These are phyloP conservation scores for Nomada flava DNA, from an alignment of 2,888 invertebrate species.

Conservation along the genomic window DNA sequence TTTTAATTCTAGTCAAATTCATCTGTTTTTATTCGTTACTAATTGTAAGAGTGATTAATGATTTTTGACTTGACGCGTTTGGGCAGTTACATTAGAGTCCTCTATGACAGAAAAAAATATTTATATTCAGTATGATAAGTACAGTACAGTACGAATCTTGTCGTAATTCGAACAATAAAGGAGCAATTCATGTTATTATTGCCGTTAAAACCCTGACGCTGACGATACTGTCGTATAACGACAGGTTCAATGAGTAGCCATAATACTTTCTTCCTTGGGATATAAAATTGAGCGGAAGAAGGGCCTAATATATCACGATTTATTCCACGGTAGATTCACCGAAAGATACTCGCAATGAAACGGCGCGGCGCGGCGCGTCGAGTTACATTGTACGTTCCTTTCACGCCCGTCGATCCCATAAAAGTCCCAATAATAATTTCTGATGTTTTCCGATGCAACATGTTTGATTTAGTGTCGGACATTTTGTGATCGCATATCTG, in stretches of 20 bases:
- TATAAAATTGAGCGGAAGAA: conserved; percentile 22
- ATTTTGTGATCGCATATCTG: conserved; percentile 85
- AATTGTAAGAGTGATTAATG: conserved; percentile 13
- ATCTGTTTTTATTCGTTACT: conserved; percentile 29
- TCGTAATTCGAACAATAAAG: neutral
- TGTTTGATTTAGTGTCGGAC: conserved; percentile 84
- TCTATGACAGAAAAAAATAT: neutral
- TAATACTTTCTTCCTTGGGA: conserved; percentile 2
- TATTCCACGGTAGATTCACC: conserved; percentile 40
- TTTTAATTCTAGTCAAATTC: conserved; percentile 12
- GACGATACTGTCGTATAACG: neutral
- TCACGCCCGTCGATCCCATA: conserved; percentile 80
- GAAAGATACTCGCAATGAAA: conserved; percentile 49
- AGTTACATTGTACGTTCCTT: conserved; percentile 68
- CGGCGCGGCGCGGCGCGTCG: conserved; percentile 34
- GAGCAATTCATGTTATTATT: conserved; percentile 11
- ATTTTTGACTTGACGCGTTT: conserved; percentile 17
- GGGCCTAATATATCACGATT: conserved; percentile 44
- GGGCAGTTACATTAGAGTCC: conserved; percentile 4
- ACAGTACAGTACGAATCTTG: neutral
- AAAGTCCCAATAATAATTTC: conserved; percentile 85
- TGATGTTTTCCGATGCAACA: conserved; percentile 84
- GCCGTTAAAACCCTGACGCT: neutral
- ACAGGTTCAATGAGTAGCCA: conserved; percentile 4
- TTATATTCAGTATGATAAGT: conserved; percentile 2